These are phyloP conservation scores for Stichopus horrens DNA, from an alignment of 53 echinoderm and acorn worm species.

Conservation along the genomic window DNA sequence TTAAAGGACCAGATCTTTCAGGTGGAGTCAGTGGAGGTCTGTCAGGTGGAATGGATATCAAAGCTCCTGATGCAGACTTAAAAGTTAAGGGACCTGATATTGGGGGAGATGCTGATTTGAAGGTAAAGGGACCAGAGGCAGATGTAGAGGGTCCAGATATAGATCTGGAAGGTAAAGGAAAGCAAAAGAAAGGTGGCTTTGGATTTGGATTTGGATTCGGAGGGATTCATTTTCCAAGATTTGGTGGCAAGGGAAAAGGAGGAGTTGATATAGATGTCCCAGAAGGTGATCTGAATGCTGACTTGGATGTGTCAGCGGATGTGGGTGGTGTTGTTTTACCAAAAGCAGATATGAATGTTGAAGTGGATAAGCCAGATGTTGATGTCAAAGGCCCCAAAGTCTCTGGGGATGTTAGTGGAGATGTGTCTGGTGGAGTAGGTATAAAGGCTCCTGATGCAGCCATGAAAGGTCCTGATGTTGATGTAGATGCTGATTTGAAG, in stretches of 20 bases:
- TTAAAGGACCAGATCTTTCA: constrained; percentile 44
- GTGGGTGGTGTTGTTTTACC: constrained; percentile 46
- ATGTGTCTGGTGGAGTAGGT: constrained; percentile 45
- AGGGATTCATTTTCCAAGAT: constrained; percentile 20
- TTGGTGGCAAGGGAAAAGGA: constrained; percentile 41
- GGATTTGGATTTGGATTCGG: constrained; percentile 57
- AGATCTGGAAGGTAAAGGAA: constrained; percentile 45
- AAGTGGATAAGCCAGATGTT: constrained; percentile 56
- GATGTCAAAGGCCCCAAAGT: constrained; percentile 17
- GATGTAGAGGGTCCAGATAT: constrained; percentile 45
- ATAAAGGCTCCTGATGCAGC: constrained; percentile 55
- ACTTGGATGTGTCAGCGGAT: constrained; percentile 40
- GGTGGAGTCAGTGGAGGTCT: constrained; percentile 17
- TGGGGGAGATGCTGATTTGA: constrained; percentile 55
- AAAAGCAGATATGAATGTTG: constrained; percentile 55
- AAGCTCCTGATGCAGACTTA: constrained; percentile 42
- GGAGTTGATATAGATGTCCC: constrained; percentile 46
- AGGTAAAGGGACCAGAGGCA: constrained; percentile 59
- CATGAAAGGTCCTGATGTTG: constrained; percentile 49
- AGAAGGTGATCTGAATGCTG: constrained; percentile 34
- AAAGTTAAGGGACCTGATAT: constrained; percentile 63
- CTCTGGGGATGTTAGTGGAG: constrained; percentile 30
- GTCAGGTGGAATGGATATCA: constrained; percentile 20
- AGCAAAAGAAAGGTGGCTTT: constrained; percentile 62
- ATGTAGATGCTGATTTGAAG: constrained; percentile 56